Conservation (phyloP, 1,140 invertebrate species). For the Cecropterus lyciades region DNA sequence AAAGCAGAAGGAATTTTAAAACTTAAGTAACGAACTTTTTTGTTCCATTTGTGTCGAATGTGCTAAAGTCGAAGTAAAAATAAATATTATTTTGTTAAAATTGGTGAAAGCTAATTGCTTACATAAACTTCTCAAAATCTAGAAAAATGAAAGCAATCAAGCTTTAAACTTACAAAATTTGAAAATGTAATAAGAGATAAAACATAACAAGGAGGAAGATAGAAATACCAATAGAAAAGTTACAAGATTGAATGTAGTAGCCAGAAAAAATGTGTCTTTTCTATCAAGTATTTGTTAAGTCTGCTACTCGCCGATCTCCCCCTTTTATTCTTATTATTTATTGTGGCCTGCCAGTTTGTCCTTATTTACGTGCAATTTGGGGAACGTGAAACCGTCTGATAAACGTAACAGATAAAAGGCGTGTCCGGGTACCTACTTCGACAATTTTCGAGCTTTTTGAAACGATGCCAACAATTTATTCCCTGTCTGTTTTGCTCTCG, state of each 20-base stretch:
- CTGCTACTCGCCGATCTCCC: neutral
- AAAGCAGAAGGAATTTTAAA: too few species aligned
- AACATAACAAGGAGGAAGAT: too few species aligned
- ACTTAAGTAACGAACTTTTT: too few species aligned
- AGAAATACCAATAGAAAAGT: neutral
- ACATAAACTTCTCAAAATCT: neutral
- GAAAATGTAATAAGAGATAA: too few species aligned
- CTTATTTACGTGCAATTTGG: constrained; percentile 60
- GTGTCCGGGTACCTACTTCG: constrained; percentile 63
- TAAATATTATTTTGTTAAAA: too few species aligned
- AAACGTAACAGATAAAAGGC: constrained; percentile 82
- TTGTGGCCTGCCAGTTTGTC: constrained; percentile 50
- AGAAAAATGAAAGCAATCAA: neutral
- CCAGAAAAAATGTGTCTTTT: constrained; percentile 6
- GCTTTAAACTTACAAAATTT: neutral
- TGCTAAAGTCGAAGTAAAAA: too few species aligned
- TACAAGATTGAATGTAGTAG: neutral
- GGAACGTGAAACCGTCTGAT: constrained; percentile 61
- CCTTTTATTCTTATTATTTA: constrained; percentile 54
- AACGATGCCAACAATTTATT: constrained; percentile 77
- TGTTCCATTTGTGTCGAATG: too few species aligned
- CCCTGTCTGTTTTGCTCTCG: constrained; percentile 55
- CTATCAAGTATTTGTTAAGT: constrained; percentile 13
- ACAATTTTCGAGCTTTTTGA: constrained; percentile 75
- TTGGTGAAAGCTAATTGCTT: too few species aligned